Evolutionary conservation across 2,113 vertebrate genomes (phyloP).

Genomic region (Anoplopoma fimbria): DNA sequence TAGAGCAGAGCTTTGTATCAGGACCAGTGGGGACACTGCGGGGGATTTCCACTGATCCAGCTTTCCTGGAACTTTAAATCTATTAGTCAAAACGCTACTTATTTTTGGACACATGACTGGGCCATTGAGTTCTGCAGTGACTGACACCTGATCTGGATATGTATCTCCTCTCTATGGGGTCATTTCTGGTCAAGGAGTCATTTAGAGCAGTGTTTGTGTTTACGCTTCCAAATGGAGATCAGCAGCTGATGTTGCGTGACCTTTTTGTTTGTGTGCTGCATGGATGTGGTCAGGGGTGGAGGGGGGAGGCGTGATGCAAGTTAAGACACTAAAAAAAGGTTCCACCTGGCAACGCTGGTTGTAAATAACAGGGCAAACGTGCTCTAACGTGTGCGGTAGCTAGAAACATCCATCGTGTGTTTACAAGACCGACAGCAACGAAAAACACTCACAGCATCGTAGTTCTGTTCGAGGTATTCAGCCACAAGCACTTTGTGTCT

Average conservation of each 20-base stretch:
- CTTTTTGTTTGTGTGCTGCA: background rate
- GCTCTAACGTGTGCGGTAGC: background rate
- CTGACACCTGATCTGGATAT: slow-evolving; percentile 13
- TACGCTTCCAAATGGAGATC: background rate
- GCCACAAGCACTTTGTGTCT: slow-evolving; percentile 96
- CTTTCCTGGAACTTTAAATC: slow-evolving; percentile 38
- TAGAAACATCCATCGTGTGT: background rate
- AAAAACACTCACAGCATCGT: slow-evolving; percentile 94
- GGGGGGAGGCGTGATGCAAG: background rate
- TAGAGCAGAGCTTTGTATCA: slow-evolving; percentile 44
- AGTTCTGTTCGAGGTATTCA: slow-evolving; percentile 94
- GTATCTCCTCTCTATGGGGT: slow-evolving; percentile 1
- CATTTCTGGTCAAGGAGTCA: background rate
- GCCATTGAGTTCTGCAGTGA: slow-evolving; percentile 8
- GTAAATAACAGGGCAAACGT: background rate
- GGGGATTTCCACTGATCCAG: background rate
- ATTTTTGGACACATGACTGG: slow-evolving; percentile 12
- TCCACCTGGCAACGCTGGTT: too few species aligned
- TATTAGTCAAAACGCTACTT: background rate
- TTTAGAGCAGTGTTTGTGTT: slow-evolving; percentile 25
- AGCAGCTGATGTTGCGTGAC: background rate
- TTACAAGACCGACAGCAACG: too few species aligned
- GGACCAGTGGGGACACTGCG: background rate
- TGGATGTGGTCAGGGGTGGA: background rate
- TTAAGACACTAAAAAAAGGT: background rate